Base-by-base conservation (phyloP, 2,888 invertebrate genomes). In the Cheilosia pagana region DNA sequence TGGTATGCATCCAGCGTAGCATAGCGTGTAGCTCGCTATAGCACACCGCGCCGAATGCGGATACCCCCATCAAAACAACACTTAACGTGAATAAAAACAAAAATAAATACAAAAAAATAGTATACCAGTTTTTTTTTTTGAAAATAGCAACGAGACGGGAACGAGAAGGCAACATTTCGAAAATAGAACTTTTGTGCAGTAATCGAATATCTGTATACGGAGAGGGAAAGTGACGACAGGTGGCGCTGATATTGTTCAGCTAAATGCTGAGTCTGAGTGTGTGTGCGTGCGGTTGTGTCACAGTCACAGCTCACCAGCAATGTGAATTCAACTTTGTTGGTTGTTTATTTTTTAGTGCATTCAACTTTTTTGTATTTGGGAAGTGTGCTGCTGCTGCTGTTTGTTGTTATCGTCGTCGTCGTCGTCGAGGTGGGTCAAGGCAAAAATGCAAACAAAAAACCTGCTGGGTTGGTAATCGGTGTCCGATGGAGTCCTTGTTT, bases 171-270 rank as follows among this genome's bases (percentile, higher is more conserved):
- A 23, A 43, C 25, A 6, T 19, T 25, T 25, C 19, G 19, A 75
- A 35, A 75, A 75, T 81, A 75, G 75, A 81, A 81, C 63, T 48
- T 75, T 74, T 81, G 68, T 81, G 81, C 68, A 74, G 62, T 74
- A 81, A 68, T 74, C 63, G 68, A 48, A 57, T 60, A 59, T 52
- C 41, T 43, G 28, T 28, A 21, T 28, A 21, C 68, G 7, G 25
- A 43, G 67, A 50, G 57, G 50, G 48, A 55, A 57, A 81, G 41
- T n/a, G 48, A 41, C 59, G 68, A 62, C 81, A 81, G 81, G 75
- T 75, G 75, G 75, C 59, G 81, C 75, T 75, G 62, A 50, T 59
- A 28, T 25, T 60, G 21, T 23, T 19, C 31, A 14, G 48, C 48
- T 8, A 19, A 21, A 23, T 21, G 48, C 10, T 23, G 14, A 3